Percentiles rank a stretch among this genome's conserved stretches.
Evolutionary conservation across 2,113 vertebrate species (phyloP).

Genomic region (Seriola aureovittata): DNA sequence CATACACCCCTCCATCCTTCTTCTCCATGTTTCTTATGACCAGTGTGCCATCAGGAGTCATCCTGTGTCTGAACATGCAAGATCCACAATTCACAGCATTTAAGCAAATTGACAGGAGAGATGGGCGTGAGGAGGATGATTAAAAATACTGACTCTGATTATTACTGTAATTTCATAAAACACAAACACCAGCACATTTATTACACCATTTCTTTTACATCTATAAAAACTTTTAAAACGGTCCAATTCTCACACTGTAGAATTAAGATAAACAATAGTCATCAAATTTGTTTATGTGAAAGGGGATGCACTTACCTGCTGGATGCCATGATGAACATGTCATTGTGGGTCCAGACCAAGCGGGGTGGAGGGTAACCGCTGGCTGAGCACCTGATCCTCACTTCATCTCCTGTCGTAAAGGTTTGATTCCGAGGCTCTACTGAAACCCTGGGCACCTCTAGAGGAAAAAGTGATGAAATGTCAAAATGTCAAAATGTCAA

Average conservation of each 20-base stretch:
- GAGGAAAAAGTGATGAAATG: neutral
- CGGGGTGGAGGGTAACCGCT: slow-evolving; percentile 91
- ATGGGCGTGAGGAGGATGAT: too few species aligned
- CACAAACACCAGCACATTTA: neutral
- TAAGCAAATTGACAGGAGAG: neutral
- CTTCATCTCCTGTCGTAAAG: slow-evolving; percentile 89
- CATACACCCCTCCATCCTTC: slow-evolving; percentile 91
- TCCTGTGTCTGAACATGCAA: slow-evolving; percentile 84
- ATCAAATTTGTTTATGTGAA: neutral
- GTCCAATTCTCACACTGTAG: neutral
- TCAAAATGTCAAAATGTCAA: neutral
- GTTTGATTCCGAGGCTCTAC: slow-evolving; percentile 92
- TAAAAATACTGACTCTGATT: neutral
- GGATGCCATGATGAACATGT: slow-evolving; percentile 90
- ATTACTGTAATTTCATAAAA: neutral
- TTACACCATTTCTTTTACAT: too few species aligned
- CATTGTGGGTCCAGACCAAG: slow-evolving; percentile 92
- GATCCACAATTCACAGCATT: neutral
- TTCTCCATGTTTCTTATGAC: slow-evolving; percentile 86
- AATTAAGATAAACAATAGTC: neutral
- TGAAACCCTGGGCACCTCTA: slow-evolving; percentile 89
- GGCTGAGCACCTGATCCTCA: slow-evolving; percentile 91
- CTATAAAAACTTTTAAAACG: neutral
- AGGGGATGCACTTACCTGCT: slow-evolving; percentile 84
- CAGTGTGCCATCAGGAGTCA: slow-evolving; percentile 90